A percentile compares a stretch with the other conserved stretches of the same genome.
Conservation (phyloP, 1,140 invertebrate species). For the Lucilia cuprina region DNA sequence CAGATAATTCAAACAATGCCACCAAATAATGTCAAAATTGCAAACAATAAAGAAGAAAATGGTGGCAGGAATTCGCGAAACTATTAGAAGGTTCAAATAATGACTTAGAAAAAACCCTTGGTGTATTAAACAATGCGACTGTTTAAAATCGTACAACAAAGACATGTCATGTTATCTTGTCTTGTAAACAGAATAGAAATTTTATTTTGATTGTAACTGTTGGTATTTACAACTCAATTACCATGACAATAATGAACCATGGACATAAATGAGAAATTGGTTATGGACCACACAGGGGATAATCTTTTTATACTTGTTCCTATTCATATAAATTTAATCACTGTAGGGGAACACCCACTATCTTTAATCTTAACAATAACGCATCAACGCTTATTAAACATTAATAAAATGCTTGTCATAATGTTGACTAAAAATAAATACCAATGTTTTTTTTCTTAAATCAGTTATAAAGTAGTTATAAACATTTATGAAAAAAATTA, state of each 20-base stretch:
- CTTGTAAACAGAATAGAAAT: neutral
- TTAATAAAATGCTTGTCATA: neutral
- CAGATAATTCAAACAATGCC: neutral
- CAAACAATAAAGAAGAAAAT: neutral
- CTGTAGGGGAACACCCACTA: neutral
- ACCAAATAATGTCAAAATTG: neutral
- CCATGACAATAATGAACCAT: neutral
- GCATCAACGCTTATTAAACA: conserved; percentile 10
- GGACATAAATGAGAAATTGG: neutral
- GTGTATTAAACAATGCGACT: neutral
- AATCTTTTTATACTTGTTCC: neutral
- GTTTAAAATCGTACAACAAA: neutral
- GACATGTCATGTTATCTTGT: neutral
- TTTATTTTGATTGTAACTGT: neutral
- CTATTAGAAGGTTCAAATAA: neutral
- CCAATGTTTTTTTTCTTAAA: neutral
- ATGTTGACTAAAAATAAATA: neutral
- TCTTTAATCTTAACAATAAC: neutral
- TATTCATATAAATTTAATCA: neutral
- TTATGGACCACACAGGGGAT: conserved; percentile 9
- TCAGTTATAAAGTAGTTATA: neutral
- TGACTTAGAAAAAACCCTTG: neutral
- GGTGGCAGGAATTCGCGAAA: neutral
- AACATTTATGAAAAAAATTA: neutral
- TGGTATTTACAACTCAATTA: neutral